Evolutionary conservation across 2,797 vertebrate species (phyloP).

Genomic region (Hybognathus amarus): DNA sequence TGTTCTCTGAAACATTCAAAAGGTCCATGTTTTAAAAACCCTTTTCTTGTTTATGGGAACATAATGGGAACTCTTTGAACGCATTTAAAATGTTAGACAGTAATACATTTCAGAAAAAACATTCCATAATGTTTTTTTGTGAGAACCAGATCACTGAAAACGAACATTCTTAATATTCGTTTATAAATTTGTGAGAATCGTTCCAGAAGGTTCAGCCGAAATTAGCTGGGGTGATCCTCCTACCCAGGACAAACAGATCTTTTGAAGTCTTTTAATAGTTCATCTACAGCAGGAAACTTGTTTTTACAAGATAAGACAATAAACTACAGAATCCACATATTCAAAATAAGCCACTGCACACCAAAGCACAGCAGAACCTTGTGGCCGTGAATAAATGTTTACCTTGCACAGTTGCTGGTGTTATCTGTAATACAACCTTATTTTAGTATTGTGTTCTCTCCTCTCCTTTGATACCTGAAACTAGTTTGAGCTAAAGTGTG

Average conservation of each 20-base stretch:
- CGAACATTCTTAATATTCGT: neutral
- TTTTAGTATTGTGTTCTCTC: neutral
- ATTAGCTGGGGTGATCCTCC: slow-evolving; percentile 14
- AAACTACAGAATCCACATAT: slow-evolving; percentile 32
- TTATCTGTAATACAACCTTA: slow-evolving; percentile 39
- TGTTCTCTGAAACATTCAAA: neutral
- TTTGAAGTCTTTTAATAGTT: slow-evolving; percentile 28
- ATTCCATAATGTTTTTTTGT: neutral
- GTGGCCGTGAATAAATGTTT: slow-evolving; percentile 11
- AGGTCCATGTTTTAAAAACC: neutral
- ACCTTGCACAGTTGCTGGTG: slow-evolving; percentile 26
- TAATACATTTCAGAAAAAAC: neutral
- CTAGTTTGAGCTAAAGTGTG: slow-evolving; percentile 34
- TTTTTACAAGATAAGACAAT: slow-evolving; percentile 45
- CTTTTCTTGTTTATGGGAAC: neutral
- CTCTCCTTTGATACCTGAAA: slow-evolving; percentile 19
- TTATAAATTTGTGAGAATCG: neutral
- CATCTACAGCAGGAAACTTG: slow-evolving; percentile 39
- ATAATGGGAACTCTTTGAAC: neutral
- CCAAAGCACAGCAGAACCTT: slow-evolving; percentile 38
- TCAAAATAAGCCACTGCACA: slow-evolving; percentile 37
- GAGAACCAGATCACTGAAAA: neutral
- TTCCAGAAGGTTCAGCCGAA: neutral
- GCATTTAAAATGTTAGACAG: neutral
- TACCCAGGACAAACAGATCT: neutral